Conservation (phyloP, 2,797 vertebrate genomes). For the Centroberyx gerrardi region DNA sequence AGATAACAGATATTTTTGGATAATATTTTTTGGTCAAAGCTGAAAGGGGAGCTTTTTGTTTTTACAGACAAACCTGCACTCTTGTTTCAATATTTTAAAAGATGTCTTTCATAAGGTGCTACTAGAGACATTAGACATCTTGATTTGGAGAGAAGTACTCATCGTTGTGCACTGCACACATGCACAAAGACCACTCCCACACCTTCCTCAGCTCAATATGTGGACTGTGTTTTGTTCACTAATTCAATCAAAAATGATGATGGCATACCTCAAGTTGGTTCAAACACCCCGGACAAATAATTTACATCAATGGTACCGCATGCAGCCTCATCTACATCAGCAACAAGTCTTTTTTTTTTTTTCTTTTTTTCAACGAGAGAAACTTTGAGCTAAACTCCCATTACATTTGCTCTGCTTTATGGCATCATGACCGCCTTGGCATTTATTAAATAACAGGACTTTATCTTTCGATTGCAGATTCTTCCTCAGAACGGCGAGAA, state of each 20-base stretch:
- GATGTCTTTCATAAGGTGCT: constrained; percentile 66
- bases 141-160: constrained; percentile 38
- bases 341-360: constrained; percentile 36
- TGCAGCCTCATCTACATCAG: constrained; percentile 56
- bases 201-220: constrained; percentile 22
- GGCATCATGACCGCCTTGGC: constrained; percentile 9
- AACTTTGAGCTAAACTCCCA: constrained; percentile 28
- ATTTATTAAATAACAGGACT: not conserved
- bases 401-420: constrained; percentile 24
- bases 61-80: constrained; percentile 52
- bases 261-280: constrained; percentile 10
- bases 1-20: constrained; percentile 50
- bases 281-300: constrained; percentile 19
- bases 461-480: not conserved
- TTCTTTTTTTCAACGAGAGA: not conserved
- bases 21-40: constrained; percentile 77
- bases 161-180: constrained; percentile 24
- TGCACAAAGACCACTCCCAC: constrained; percentile 33
- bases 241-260: constrained; percentile 16
- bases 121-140: constrained; percentile 47
- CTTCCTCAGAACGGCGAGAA: not conserved
- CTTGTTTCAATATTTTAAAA: constrained; percentile 25
- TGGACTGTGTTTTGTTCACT: constrained; percentile 11
- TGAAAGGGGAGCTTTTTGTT: constrained; percentile 66
- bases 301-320: constrained; percentile 38